Evolutionary conservation across 2,113 vertebrate genomes (phyloP), one percentile per base, ranked within the genome.

Genomic region (Centropus bengalensis): DNA sequence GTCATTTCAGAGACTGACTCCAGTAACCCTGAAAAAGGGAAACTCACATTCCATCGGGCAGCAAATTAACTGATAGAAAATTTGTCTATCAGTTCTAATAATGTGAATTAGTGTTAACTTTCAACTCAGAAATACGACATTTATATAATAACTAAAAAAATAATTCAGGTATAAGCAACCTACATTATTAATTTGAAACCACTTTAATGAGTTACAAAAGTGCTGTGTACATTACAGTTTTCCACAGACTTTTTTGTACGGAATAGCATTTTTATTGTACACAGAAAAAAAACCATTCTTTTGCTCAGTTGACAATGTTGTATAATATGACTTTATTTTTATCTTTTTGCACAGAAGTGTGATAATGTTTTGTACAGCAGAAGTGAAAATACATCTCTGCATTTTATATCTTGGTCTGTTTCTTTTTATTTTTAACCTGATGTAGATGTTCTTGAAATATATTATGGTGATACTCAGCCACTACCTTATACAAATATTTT

Each of bases 301-400:
- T 96, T 71, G 87, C 95, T 97, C 95, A 78, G 79, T 94, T 86
- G 96, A 95, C 95, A 76, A 80, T 95, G 95, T 96, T 98, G 97
- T 97, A 97, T 97, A 92, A 97, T 96, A 95, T 86, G 96, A 98
- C 91, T 97, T 97, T 97, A 96, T 98, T 97, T 97, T 97, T 97
- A 98, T 97, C 97, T 93, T 96, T 98, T 99, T 99, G 99, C 99
- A 99, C 99, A 99, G 94, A 98, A 97, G 94, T 91, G 96, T 97
- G 96, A 97, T 93, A 69, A 92, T 97, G 97, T 98, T 99, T 99
- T 99, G 98, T 99, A 99, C 98, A 98, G 98, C 98, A 98, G 98
- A 98, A 97, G 96, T 98, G 98, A 98, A 98, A 99, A 99, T 99
- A 99, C 98, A 99, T 98, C 98, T 97, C 96, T 98, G 96, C 97